Percentiles rank a stretch among this genome's conserved stretches.
Evolutionary conservation across 2,113 vertebrate genomes (phyloP).

Genomic region (Xiphophorus couchianus): DNA sequence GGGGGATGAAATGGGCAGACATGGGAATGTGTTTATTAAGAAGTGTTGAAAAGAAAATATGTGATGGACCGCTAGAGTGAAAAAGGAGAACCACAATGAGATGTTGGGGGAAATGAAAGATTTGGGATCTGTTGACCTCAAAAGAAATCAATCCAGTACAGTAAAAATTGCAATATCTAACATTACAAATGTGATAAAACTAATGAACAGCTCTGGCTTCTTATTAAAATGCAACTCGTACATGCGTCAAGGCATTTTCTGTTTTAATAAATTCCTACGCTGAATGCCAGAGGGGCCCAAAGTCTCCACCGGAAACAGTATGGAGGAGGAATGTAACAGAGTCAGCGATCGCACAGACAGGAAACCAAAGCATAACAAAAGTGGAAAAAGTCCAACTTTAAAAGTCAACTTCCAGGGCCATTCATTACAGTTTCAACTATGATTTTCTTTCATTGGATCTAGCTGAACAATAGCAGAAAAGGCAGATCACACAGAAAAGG

Average conservation of each 20-base stretch:
- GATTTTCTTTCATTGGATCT: conserved; percentile 6
- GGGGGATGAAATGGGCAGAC: not conserved
- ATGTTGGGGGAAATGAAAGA: conserved; percentile 1
- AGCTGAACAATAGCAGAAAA: not conserved
- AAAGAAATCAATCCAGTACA: not conserved
- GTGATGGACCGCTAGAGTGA: not conserved
- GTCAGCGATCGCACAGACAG: conserved; percentile 40
- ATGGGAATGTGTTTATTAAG: conserved; percentile 2
- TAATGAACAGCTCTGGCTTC: not conserved
- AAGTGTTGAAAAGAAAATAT: conserved; percentile 19
- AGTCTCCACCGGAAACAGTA: conserved; percentile 59
- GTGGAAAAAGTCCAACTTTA: conserved; percentile 4
- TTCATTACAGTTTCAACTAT: conserved; percentile 4
- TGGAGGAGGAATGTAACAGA: conserved; percentile 53
- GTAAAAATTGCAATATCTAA: not conserved
- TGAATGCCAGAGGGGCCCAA: conserved; percentile 5
- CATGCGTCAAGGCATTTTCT: not conserved
- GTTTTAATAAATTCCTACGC: conserved; percentile 2
- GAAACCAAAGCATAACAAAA: conserved; percentile 36
- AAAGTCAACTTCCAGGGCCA: conserved; percentile 6
- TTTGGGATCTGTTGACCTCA: not conserved
- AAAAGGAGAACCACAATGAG: conserved; percentile 21
- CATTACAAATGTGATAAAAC: too few relatives aligned
- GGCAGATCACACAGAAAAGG: not conserved
- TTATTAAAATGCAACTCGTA: not conserved